Conservation (phyloP, 2,113 vertebrate species). For the Tachuris rubrigastra region DNA sequence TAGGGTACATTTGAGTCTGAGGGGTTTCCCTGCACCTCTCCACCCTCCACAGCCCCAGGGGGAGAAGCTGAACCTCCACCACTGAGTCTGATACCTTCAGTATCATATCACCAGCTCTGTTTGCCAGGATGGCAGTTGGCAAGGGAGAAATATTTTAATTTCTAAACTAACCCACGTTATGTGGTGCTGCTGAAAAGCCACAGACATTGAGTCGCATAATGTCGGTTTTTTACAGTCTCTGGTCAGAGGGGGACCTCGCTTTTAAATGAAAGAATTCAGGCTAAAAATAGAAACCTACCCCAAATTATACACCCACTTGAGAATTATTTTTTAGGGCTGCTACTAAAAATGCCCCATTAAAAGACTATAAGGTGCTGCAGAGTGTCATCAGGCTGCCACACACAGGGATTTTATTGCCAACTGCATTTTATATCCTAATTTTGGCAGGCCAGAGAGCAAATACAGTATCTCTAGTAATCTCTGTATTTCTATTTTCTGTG, state of each 20-base stretch:
- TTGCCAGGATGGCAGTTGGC: background rate
- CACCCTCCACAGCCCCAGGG: accelerated
- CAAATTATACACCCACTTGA: background rate
- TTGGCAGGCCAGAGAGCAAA: background rate
- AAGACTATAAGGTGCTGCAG: background rate
- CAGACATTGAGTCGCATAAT: background rate
- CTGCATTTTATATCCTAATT: conserved; percentile 22
- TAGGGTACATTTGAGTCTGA: accelerated
- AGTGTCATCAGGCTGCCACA: background rate
- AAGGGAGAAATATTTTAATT: background rate
- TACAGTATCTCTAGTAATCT: background rate
- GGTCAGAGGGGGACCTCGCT: background rate
- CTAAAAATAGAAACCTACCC: conserved; percentile 12
- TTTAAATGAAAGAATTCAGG: background rate
- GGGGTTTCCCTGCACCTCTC: background rate
- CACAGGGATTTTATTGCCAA: background rate
- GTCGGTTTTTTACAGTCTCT: background rate
- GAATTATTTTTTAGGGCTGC: conserved; percentile 18
- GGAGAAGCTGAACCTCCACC: background rate
- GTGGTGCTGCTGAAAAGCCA: background rate
- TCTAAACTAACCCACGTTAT: background rate
- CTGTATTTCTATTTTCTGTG: accelerated
- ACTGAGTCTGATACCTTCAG: accelerated
- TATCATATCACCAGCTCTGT: background rate
- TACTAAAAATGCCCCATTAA: conserved; percentile 22